Conservation (phyloP, 1,140 invertebrate species). For the Magallana angulata region DNA sequence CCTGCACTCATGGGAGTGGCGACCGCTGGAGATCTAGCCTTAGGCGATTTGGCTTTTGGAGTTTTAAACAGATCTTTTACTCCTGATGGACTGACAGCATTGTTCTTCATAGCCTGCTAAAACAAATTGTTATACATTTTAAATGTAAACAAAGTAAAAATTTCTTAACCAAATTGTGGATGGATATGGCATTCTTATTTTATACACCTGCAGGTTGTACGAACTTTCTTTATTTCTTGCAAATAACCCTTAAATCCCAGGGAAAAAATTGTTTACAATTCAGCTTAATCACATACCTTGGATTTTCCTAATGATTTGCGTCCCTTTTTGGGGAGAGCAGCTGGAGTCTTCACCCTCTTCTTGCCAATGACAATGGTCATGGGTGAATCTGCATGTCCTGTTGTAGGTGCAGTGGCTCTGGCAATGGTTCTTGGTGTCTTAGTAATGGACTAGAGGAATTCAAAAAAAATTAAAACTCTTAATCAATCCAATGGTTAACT, state of each 20-base stretch:
- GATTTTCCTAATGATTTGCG: constrained; percentile 62
- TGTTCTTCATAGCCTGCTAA: background rate
- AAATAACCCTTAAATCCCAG: too few species aligned
- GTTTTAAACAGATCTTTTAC: constrained; percentile 64
- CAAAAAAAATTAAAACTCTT: background rate
- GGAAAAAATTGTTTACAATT: too few species aligned
- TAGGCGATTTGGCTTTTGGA: background rate
- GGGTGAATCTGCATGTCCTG: constrained; percentile 78
- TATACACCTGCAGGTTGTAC: too few species aligned
- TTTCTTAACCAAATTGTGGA: too few species aligned
- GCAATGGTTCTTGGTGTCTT: constrained; percentile 68
- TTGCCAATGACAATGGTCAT: constrained; percentile 75
- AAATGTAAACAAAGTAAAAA: background rate
- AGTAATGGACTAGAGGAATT: constrained; percentile 44
- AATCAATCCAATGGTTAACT: too few species aligned
- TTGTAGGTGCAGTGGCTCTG: constrained; percentile 66
- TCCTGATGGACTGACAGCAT: constrained; percentile 59
- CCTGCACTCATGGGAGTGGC: constrained; percentile 39
- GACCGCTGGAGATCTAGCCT: constrained; percentile 13
- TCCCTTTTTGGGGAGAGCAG: constrained; percentile 68
- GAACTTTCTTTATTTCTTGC: too few species aligned
- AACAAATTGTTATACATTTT: background rate
- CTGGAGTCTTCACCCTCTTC: constrained; percentile 71
- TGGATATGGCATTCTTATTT: too few species aligned
- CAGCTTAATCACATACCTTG: background rate